These are phyloP conservation scores for Myotis daubentonii DNA, from an alignment of 2,797 vertebrate genomes.

Conservation along the genomic window DNA sequence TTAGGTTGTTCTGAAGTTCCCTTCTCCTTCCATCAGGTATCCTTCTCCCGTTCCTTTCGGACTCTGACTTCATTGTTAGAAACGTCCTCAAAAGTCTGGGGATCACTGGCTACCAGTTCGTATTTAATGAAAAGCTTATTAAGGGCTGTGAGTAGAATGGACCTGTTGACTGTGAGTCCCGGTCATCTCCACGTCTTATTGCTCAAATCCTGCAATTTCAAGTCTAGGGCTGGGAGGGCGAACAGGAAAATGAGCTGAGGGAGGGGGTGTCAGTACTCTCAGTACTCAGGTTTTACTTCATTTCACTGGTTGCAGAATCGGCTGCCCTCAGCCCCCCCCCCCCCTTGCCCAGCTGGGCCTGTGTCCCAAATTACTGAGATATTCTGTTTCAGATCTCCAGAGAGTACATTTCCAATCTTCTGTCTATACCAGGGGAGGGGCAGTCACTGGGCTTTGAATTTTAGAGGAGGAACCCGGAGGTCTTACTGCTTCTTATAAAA, in stretches of 20 bases:
- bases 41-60: not conserved
- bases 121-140: not conserved
- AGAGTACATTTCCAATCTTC: not conserved
- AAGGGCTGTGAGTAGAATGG: not conserved
- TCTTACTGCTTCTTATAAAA: not conserved
- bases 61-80: not conserved
- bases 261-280: not conserved
- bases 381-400: not conserved
- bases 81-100: not conserved
- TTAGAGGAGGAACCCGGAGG: not conserved
- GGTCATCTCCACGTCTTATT: not conserved
- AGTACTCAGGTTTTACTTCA: not conserved
- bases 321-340: not conserved
- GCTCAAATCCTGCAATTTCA: not conserved
- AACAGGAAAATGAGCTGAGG: not conserved
- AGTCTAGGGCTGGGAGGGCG: not conserved
- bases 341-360: not conserved
- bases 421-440: not conserved
- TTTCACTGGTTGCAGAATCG: not conserved
- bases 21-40: not conserved
- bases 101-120: not conserved
- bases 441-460: not conserved
- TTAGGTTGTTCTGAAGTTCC: not conserved
- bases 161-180: not conserved
- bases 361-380: not conserved